Conservation (phyloP, 2,113 vertebrate genomes). For the Neopipo cinnamomea region DNA sequence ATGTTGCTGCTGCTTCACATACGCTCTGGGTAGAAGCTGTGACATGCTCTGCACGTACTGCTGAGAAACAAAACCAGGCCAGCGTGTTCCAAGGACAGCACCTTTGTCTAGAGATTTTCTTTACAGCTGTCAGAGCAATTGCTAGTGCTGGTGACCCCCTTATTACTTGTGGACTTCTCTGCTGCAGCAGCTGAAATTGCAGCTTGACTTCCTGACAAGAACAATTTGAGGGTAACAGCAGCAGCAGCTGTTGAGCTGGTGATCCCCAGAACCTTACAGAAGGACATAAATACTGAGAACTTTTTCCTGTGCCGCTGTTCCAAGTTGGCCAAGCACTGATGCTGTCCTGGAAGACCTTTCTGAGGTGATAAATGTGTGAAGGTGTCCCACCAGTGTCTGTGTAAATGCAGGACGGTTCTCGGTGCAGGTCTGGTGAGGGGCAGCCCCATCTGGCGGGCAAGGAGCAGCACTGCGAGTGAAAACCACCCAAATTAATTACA, state of each 20-base stretch:
- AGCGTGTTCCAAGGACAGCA: not conserved
- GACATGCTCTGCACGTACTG: not conserved
- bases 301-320: not conserved
- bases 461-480: not conserved
- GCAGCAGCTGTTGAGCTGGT: not conserved
- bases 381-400: not conserved
- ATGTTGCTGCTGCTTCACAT: not conserved
- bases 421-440: not conserved
- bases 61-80: not conserved
- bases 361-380: not conserved
- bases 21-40: not conserved
- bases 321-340: not conserved
- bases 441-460: constrained; percentile 33
- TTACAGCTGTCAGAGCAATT: not conserved
- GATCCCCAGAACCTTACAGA: not conserved
- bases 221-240: not conserved
- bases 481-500: rapidly evolving
- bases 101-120: not conserved
- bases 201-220: not conserved
- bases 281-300: not conserved
- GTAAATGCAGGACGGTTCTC: not conserved
- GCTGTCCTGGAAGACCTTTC: constrained; percentile 1
- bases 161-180: not conserved
- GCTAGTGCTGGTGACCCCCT: not conserved
- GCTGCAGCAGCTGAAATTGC: not conserved